Evolutionary conservation across 2,113 vertebrate species (phyloP), one percentile per base, ranked within the genome.

Genomic region (Bagarius yarrelli): DNA sequence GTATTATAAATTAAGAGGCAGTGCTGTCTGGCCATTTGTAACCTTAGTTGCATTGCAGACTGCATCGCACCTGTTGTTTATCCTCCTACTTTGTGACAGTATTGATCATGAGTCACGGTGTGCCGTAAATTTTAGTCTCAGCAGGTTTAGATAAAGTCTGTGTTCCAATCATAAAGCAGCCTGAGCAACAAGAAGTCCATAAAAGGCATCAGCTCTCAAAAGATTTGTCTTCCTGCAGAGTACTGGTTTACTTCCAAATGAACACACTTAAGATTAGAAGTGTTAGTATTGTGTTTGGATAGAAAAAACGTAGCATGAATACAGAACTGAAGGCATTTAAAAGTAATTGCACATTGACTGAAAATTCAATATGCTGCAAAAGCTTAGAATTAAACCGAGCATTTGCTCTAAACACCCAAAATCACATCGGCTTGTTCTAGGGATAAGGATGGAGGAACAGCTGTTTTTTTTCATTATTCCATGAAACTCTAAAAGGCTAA

Each of bases 291-390:
- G 27, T 34, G 50, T 55, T 73, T 73, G 50, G 34, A 73, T 47
- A 73, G 55, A 53, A 50, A 70, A 32, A 64, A 21, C 40, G 14
- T 50, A 8, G 11, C 27, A 53, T 72, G 70, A 72, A 72, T 72
- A 27, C 50, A 53, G 70, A 55, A 53, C 70, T 32, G 16, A 53
- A 72, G 32, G 50, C 47, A 73, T 55, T 73, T 73, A 18, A 73
- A 27, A 73, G 50, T 73, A 73, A 73, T 73, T 73, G 27, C 70
- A 34, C 50, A 73, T 55, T 55, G 70, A 73, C 50, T 6, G 13
- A 53, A 53, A 73, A 73, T 55, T 55, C 70, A 55, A 73, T 73
- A 55, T 23, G 18, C 50, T 55, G 9, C 50, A 23, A 23, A 23
- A 23, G 50, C 50, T 73, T 73, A 55, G 27, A 53, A 72, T 72